phyloP scores from a whole-genome alignment of 2,888 invertebrate genomes.

The Merodon equestris region DNA sequence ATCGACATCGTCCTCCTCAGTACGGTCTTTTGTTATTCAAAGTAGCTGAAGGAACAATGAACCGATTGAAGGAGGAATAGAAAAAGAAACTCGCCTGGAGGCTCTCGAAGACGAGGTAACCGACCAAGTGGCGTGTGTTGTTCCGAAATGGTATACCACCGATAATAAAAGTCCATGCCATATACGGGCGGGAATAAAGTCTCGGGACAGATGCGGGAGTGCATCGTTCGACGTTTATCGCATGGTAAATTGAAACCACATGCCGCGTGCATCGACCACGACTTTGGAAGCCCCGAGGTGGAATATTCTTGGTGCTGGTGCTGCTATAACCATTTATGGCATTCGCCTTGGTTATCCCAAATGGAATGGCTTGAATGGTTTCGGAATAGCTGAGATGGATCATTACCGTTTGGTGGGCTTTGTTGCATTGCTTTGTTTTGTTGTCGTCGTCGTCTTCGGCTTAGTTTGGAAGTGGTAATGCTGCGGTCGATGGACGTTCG shows the following conservation, averaged over 20 bases:
- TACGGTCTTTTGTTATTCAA: slow-evolving; percentile 63
- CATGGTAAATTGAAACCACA: slow-evolving; percentile 49
- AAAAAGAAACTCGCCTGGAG: slow-evolving; percentile 8
- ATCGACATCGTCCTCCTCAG: slow-evolving; percentile 21
- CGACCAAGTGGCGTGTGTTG: slow-evolving; percentile 29
- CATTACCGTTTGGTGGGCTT: slow-evolving; percentile 2
- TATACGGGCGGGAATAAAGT: slow-evolving; percentile 32
- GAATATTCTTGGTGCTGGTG: background rate
- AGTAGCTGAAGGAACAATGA: slow-evolving; percentile 1
- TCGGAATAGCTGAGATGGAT: slow-evolving; percentile 54
- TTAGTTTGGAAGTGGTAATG: slow-evolving; percentile 11
- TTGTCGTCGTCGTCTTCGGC: too few relatives aligned
- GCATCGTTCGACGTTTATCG: slow-evolving; percentile 58
- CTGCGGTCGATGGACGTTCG: slow-evolving; percentile 15
- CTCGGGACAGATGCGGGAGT: slow-evolving; percentile 59
- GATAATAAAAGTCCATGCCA: slow-evolving; percentile 22
- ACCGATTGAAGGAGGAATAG: slow-evolving; percentile 9
- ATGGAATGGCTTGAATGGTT: slow-evolving; percentile 27
- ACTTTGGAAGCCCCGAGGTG: slow-evolving; percentile 19
- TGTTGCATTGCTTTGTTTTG: slow-evolving; percentile 17
- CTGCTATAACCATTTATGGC: slow-evolving; percentile 56
- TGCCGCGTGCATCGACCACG: slow-evolving; percentile 35
- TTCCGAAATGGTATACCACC: slow-evolving; percentile 62
- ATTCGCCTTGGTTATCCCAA: slow-evolving; percentile 44
- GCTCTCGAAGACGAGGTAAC: slow-evolving; percentile 25